These are phyloP conservation scores for Pagetopsis macropterus DNA, from an alignment of 2,797 vertebrate species.

Conservation along the genomic window DNA sequence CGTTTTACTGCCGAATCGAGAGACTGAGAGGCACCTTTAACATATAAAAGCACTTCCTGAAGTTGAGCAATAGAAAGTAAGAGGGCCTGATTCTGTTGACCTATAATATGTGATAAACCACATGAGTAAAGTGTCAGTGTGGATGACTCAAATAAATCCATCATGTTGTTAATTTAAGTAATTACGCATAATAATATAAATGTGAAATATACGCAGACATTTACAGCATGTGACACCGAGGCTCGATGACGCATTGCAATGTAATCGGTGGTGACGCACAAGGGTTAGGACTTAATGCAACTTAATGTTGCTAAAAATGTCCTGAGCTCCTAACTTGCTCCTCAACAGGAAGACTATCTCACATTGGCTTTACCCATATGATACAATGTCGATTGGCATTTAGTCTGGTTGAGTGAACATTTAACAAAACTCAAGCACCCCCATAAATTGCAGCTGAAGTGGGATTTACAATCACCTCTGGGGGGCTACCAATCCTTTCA, in stretches of 20 bases:
- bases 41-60: constrained; percentile 45
- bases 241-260: constrained; percentile 32
- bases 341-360: constrained; percentile 22
- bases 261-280: constrained; percentile 36
- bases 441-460: constrained; percentile 69
- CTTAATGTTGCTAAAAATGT: constrained; percentile 7
- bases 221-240: constrained; percentile 25
- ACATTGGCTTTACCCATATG: constrained; percentile 42
- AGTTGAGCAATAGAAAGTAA: constrained; percentile 53
- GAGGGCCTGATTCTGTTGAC: constrained; percentile 37
- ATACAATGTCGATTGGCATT: constrained; percentile 66
- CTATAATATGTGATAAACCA: constrained; percentile 55
- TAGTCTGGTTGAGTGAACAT: constrained; percentile 66
- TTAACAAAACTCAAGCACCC: constrained; percentile 71
- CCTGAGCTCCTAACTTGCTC: constrained; percentile 32
- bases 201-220: constrained; percentile 15
- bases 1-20: constrained; percentile 56
- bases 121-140: constrained; percentile 6
- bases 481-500: constrained; percentile 66
- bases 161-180: constrained; percentile 24
- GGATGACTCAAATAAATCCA: constrained; percentile 40
- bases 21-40: constrained; percentile 44
- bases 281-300: constrained; percentile 9
- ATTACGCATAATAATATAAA: constrained; percentile 1
- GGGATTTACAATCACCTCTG: constrained; percentile 71